Evolutionary conservation across 2,797 vertebrate species (phyloP), one percentile per base, ranked within the genome.

Genomic region (Ctenochaetus hawaiiensis): DNA sequence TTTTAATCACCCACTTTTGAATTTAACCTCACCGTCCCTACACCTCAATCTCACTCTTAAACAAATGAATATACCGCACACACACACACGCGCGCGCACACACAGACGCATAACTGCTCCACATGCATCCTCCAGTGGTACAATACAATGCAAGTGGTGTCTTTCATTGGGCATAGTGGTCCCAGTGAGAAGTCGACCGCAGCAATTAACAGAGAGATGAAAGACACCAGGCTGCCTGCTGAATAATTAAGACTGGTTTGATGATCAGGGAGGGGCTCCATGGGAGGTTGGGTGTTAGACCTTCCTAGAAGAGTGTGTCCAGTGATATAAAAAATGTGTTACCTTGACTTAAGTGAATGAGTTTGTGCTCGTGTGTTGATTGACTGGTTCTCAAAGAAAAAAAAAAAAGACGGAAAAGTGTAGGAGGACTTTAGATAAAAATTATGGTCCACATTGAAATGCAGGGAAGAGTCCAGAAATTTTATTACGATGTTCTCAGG

Each of bases 131-230:
- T 83, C 72, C 72, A 56, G 77, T 75, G 82, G 74, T 83, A 84
- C 81, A 77, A 73, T 75, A 58, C 82, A 75, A 77, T 64, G 63
- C 16, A 48, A 87, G 84, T 45, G 6, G 77, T 72, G 78, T 64
- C 82, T 89, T 88, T 88, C 79, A 90, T 80, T 83, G 88, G 83
- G 86, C 89, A 88, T 86, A 72, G 85, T 81, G 87, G 86, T 91
- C 91, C 91, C 93, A 86, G 90, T 65, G 86, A 91, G 89, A 89
- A 93, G 92, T 91, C 90, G 73, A 91, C 88, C 56, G 68, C 86
- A 88, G 91, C 91, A 94, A 94, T 94, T 94, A 93, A 92, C 86
- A 81, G 85, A 62, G 86, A 94, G 93, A 94, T 94, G 93, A 94
- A 94, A 94, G 93, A 93, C 89, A 89, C 79, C 75, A 75, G 82